Base-by-base conservation (phyloP, 2,888 invertebrate genomes). In the Hermaeophaga mercurialis region DNA sequence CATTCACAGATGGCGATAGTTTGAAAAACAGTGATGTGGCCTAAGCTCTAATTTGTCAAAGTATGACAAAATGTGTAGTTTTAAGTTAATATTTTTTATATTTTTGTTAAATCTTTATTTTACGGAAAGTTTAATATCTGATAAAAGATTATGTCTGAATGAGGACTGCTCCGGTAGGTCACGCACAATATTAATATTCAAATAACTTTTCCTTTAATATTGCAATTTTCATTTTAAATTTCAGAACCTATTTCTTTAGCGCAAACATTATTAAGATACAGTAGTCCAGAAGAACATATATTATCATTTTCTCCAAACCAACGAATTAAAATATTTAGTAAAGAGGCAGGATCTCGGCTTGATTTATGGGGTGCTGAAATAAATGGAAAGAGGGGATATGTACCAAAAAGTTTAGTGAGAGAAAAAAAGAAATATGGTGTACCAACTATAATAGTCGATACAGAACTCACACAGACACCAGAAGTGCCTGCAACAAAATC, bases 291-390 rank as follows among this genome's bases (percentile, higher is more conserved):
- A 58, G 69, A 78, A 12, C 80, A 82, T 38, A 77, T 85, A 54
- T 76, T 91, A 56, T 83, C 88, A 6, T 90, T 87, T 75, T 77
- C 74, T 15, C 71, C 70, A 2, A 85, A 87, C 69, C 70, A 77
- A 5, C 78, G 83, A 0, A 84, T 87, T 7, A 79, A 76, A 41
- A 80, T 91, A 60, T 86, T 79, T 68, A 89, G 90, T 74, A 91
- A 90, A 78, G 83, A 85, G 65, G 87, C 86, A 69, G 89, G 86
- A 44, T 77, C 78, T 18, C 79, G 83, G 58, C 54, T 68, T 15
- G 83, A 85, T 59, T 73, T 85, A 44, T 90, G 89, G 89, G 89
- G 85, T 61, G 87, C 83, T 38, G 84, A 83, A 77, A 85, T 90
- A 39, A 79, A 83, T 62, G 88, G 86, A 22, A 82, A 83, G 70